Percentiles rank a stretch among this genome's conserved stretches.
phyloP scores from a whole-genome alignment of 2,888 invertebrate species.

The Linnaemya tessellans region DNA sequence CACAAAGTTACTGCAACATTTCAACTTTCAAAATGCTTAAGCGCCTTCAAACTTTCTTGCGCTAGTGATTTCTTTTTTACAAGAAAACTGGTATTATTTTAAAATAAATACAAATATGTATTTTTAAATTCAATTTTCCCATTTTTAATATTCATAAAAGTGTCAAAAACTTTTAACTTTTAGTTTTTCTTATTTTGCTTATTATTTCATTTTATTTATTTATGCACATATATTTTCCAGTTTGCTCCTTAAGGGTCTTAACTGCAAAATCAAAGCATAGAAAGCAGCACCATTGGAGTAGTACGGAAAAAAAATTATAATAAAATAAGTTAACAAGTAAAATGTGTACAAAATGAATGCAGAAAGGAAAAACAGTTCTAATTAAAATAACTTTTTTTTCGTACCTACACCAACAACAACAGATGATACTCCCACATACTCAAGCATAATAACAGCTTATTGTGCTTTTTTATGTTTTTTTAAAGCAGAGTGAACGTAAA shows the following conservation, averaged over 20 bases:
- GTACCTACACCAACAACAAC: neutral
- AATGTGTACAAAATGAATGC: constrained; percentile 41
- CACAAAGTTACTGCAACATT: neutral
- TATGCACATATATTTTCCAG: neutral
- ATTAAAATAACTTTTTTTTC: constrained; percentile 60
- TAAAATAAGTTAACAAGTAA: constrained; percentile 54
- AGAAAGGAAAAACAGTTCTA: constrained; percentile 50
- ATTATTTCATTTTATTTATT: constrained; percentile 34
- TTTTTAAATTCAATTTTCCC: constrained; percentile 31
- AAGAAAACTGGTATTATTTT: constrained; percentile 2
- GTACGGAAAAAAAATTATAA: neutral
- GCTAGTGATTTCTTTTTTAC: neutral
- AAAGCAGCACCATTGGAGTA: constrained; percentile 4
- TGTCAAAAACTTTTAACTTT: constrained; percentile 61
- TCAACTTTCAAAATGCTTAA: neutral
- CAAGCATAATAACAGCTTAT: constrained; percentile 54
- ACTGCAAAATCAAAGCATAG: constrained; percentile 52
- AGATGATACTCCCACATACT: constrained; percentile 39
- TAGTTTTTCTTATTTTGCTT: constrained; percentile 7
- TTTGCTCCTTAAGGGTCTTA: constrained; percentile 49
- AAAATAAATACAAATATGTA: constrained; percentile 10
- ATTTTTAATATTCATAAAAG: constrained; percentile 50
- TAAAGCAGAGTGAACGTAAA: neutral
- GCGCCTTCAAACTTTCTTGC: neutral
- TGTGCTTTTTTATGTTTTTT: constrained; percentile 10